Percentiles rank a stretch among this genome's conserved stretches.
Conservation (phyloP, 2,888 invertebrate genomes). For the Hetaerina titia region DNA sequence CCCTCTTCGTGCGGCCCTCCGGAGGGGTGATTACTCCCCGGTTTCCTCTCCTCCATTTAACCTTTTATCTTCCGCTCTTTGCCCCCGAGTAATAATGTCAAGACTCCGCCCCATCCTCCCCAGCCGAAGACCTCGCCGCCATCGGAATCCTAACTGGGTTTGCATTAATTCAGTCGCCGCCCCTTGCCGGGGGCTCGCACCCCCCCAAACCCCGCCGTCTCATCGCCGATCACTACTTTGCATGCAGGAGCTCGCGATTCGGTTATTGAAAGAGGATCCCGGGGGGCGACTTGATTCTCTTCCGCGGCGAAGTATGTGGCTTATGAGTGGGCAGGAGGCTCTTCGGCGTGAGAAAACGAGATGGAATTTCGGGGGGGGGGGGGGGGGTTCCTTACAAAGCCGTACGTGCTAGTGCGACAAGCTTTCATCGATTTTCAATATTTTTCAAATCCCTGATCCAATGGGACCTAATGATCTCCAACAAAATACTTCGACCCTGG, state of each 20-base stretch:
- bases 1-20: too few relatives aligned
- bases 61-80: background rate
- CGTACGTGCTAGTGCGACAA: background rate
- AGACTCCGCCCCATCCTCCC: background rate
- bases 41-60: background rate
- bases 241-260: constrained; percentile 28
- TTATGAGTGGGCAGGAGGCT: background rate
- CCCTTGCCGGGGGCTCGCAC: background rate
- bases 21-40: background rate
- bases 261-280: constrained; percentile 23
- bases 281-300: background rate
- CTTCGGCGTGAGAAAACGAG: background rate
- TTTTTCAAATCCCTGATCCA: background rate
- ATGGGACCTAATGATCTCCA: too few relatives aligned
- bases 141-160: background rate
- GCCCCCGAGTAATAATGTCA: constrained; percentile 6
- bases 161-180: background rate
- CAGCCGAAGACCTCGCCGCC: background rate
- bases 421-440: background rate
- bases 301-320: background rate
- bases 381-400: background rate
- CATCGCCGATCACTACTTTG: constrained; percentile 8
- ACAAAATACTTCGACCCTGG: too few relatives aligned
- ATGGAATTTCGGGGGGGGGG: background rate
- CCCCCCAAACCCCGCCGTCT: background rate